Conservation (phyloP, 2,888 invertebrate species). For the Vesta saturnalis region DNA sequence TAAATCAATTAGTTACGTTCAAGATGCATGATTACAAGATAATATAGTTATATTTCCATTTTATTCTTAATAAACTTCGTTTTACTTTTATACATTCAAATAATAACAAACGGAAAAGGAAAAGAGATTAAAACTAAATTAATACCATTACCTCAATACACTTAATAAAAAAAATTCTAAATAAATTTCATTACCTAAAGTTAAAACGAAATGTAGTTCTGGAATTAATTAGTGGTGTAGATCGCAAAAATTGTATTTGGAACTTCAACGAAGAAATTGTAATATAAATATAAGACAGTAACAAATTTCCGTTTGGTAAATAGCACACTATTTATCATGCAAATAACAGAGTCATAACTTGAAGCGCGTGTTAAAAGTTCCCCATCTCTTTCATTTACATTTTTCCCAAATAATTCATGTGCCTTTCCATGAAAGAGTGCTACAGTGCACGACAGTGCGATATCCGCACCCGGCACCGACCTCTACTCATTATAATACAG, state of each 20-base stretch:
- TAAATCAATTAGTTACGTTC: too few species aligned
- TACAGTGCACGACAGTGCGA: conserved; percentile 46
- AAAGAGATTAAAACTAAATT: too few species aligned
- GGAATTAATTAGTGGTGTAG: conserved; percentile 5
- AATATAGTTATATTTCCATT: too few species aligned
- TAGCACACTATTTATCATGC: conserved; percentile 50
- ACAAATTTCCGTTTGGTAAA: conserved; percentile 52
- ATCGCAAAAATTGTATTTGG: conserved; percentile 5
- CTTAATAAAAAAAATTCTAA: too few species aligned
- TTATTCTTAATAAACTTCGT: too few species aligned
- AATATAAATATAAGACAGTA: conserved; percentile 45
- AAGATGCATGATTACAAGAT: too few species aligned
- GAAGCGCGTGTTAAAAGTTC: conserved; percentile 45
- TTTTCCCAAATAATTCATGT: conserved; percentile 51
- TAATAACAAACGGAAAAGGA: too few species aligned
- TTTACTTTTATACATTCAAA: too few species aligned
- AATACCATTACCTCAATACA: too few species aligned
- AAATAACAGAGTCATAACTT: conserved; percentile 50
- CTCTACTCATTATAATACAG: conserved; percentile 42
- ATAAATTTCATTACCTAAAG: too few species aligned
- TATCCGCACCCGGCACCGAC: conserved; percentile 48
- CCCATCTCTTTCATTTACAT: conserved; percentile 47
- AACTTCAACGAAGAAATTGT: conserved; percentile 27
- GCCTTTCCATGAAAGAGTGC: conserved; percentile 46
- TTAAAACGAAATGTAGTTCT: neutral